phyloP scores from a whole-genome alignment of 2,888 invertebrate species.

The Diaprepes abbreviatus region DNA sequence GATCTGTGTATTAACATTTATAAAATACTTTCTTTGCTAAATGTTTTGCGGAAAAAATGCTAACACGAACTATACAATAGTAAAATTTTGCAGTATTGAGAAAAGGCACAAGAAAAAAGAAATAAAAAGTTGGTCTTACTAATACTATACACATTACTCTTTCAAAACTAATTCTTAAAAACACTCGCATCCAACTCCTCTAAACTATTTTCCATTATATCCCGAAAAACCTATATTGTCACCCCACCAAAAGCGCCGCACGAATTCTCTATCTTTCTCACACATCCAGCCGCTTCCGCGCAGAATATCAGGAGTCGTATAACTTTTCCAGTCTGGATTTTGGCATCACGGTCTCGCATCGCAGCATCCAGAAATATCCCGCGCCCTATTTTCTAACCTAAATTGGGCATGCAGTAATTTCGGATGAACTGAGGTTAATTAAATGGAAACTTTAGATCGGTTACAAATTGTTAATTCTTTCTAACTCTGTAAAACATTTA shows the following conservation, averaged over 20 bases:
- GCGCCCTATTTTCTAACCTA: constrained; percentile 31
- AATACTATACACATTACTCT: not conserved
- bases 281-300: constrained; percentile 59
- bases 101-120: too few relatives aligned
- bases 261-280: constrained; percentile 49
- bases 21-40: too few relatives aligned
- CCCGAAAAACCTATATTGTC: constrained; percentile 17
- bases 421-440: not conserved
- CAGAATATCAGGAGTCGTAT: constrained; percentile 59
- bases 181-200: constrained; percentile 4
- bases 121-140: too few relatives aligned
- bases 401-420: constrained; percentile 8
- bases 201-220: constrained; percentile 6
- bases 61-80: too few relatives aligned
- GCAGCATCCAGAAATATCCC: constrained; percentile 46
- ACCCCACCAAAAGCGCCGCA: constrained; percentile 34
- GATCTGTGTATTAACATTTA: too few relatives aligned
- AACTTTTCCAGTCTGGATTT: constrained; percentile 62
- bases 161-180: not conserved
- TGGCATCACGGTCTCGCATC: constrained; percentile 56
- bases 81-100: too few relatives aligned
- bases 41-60: too few relatives aligned
- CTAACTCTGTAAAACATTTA: not conserved
- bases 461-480: not conserved
- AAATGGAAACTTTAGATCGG: constrained; percentile 1